Percentiles rank a stretch among this genome's conserved stretches.
Conservation (phyloP, 2,113 vertebrate species). For the Corythornis vintsioides region DNA sequence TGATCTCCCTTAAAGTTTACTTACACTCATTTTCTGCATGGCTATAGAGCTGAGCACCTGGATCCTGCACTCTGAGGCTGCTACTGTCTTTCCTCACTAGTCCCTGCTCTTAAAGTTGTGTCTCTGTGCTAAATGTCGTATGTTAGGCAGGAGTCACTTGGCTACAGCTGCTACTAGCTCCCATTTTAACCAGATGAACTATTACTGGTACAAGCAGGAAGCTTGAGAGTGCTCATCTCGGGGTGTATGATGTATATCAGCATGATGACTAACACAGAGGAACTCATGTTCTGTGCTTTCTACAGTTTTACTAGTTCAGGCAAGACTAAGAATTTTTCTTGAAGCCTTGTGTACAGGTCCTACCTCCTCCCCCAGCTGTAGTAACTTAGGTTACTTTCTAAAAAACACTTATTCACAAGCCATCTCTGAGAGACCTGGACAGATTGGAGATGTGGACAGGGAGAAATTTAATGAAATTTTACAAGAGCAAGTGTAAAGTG, state of each 20-base stretch:
- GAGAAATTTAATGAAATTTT: too few relatives aligned
- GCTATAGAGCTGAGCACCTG: accelerated
- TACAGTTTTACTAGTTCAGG: background rate
- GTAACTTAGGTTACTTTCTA: background rate
- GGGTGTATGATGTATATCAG: accelerated
- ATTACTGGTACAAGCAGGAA: background rate
- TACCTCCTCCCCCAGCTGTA: background rate
- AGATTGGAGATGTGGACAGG: too few relatives aligned
- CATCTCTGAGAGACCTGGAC: background rate
- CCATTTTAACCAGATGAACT: background rate
- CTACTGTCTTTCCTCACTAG: background rate
- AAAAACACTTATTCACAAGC: background rate
- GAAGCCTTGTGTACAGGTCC: background rate
- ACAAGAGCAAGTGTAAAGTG: too few relatives aligned
- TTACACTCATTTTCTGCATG: background rate
- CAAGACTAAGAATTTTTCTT: background rate
- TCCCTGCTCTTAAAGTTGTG: accelerated
- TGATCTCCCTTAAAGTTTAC: background rate
- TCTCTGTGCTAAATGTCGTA: background rate
- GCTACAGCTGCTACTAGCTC: background rate
- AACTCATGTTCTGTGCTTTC: background rate
- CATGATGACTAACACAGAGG: background rate
- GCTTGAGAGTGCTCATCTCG: accelerated
- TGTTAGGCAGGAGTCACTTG: background rate
- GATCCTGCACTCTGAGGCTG: background rate